Evolutionary conservation across 2,888 invertebrate genomes (phyloP).

Genomic region (Eilema depressum): DNA sequence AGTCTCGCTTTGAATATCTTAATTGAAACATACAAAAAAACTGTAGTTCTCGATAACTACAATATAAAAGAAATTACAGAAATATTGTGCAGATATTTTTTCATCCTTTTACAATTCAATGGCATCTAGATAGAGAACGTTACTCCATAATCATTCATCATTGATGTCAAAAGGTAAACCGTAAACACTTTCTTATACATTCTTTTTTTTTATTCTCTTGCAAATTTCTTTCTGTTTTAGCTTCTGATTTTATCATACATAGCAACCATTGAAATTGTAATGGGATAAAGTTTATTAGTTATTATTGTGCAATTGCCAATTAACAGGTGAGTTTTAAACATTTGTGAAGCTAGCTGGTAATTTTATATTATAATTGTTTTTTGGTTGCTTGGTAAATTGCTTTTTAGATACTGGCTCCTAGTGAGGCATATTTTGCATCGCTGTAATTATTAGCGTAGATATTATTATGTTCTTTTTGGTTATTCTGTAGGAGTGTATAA

Average conservation of each 20-base stretch:
- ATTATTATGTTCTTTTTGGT: not conserved
- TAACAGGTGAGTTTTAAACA: slow-evolving; percentile 37
- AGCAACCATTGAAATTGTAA: slow-evolving; percentile 24
- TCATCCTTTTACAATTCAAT: slow-evolving; percentile 27
- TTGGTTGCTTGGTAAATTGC: not conserved
- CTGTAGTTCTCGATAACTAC: not conserved
- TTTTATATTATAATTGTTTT: not conserved
- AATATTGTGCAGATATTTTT: slow-evolving; percentile 33
- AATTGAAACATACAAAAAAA: not conserved
- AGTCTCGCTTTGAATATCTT: not conserved
- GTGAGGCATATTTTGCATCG: not conserved
- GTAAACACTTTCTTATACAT: not conserved
- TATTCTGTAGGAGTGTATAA: slow-evolving; percentile 10
- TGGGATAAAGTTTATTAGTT: slow-evolving; percentile 25
- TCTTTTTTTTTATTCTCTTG: too few relatives aligned
- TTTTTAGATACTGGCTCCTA: not conserved
- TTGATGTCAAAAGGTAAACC: not conserved
- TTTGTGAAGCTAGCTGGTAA: slow-evolving; percentile 25
- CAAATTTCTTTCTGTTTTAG: not conserved
- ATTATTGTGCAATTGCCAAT: slow-evolving; percentile 44
- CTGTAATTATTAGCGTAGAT: not conserved
- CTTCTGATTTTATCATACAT: too few relatives aligned
- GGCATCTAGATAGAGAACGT: slow-evolving; percentile 11
- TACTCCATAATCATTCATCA: not conserved
- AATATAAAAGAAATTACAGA: not conserved